Evolutionary conservation across 2,888 invertebrate species (phyloP).

Genomic region (Caenorhabditis virilis): DNA sequence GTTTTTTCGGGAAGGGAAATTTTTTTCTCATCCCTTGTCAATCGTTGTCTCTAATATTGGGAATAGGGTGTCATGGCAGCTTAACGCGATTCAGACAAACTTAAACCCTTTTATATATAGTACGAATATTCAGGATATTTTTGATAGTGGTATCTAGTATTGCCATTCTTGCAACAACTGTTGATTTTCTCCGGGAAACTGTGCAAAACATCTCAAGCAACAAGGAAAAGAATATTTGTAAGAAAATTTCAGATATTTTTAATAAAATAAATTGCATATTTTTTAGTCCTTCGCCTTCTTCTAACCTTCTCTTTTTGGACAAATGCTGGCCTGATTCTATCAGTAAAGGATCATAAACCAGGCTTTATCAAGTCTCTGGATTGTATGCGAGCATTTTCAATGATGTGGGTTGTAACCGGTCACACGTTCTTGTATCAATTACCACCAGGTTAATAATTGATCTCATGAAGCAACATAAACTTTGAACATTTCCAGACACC

Average conservation of each 20-base stretch:
- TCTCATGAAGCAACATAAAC: not conserved
- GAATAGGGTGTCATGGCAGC: too few relatives aligned
- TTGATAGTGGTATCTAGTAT: slow-evolving; percentile 3
- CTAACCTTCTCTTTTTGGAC: slow-evolving; percentile 37
- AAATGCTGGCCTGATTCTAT: slow-evolving; percentile 20
- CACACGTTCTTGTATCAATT: slow-evolving; percentile 26
- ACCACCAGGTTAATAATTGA: slow-evolving; percentile 8
- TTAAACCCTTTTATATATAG: too few relatives aligned
- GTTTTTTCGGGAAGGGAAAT: too few relatives aligned
- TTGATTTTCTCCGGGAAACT: slow-evolving; percentile 21
- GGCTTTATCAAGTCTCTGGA: slow-evolving; percentile 47
- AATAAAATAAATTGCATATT: not conserved
- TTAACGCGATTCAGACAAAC: too few relatives aligned
- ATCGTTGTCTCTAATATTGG: too few relatives aligned
- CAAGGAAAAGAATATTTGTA: slow-evolving; percentile 11
- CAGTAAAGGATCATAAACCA: slow-evolving; percentile 13
- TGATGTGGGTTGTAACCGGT: slow-evolving; percentile 54
- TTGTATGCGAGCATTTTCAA: slow-evolving; percentile 55
- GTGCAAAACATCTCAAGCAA: slow-evolving; percentile 2
- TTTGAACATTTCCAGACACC: slow-evolving; percentile 9
- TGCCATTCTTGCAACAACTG: slow-evolving; percentile 11
- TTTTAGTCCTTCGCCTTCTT: slow-evolving; percentile 12
- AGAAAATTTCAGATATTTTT: not conserved
- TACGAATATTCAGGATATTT: slow-evolving; percentile 21
- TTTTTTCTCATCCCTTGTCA: too few relatives aligned